A percentile compares a stretch with the other conserved stretches of the same genome.
Evolutionary conservation across 2,113 vertebrate species (phyloP).

Genomic region (Nematolebias whitei): DNA sequence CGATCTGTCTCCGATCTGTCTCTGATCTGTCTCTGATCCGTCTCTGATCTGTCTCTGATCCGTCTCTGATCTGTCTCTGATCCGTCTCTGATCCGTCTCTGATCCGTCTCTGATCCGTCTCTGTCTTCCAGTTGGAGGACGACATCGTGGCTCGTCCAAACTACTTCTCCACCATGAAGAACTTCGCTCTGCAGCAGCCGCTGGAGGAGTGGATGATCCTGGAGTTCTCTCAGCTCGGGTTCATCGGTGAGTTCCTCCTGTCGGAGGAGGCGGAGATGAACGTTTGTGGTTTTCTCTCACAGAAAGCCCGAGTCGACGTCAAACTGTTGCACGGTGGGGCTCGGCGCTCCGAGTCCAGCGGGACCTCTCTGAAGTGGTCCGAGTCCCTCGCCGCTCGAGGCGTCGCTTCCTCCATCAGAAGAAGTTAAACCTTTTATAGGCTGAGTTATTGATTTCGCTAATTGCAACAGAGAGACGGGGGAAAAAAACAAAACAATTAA

Average conservation of each 20-base stretch:
- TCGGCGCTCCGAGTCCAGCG: background rate
- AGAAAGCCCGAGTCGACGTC: too few species aligned
- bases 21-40: too few species aligned
- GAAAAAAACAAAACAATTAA: conserved; percentile 44
- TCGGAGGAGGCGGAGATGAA: too few species aligned
- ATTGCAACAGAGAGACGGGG: conserved; percentile 15
- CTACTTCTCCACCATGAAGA: conserved; percentile 99
- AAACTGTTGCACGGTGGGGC: too few species aligned
- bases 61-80: background rate
- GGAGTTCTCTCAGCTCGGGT: conserved; percentile 98
- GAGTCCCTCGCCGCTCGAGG: background rate
- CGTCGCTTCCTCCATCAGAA: conserved; percentile 15
- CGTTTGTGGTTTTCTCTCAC: too few species aligned
- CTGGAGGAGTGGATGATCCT: conserved; percentile 99
- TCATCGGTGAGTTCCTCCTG: conserved; percentile 85
- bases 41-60: too few species aligned
- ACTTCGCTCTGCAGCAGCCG: conserved; percentile 97
- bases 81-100: background rate
- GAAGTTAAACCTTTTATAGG: conserved; percentile 31
- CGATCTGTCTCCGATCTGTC: too few species aligned
- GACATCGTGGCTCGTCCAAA: conserved; percentile 97
- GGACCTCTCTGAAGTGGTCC: background rate
- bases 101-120: background rate
- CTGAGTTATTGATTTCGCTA: conserved; percentile 47
- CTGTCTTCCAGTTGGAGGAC: conserved; percentile 89